Conservation (phyloP, 2,113 vertebrate genomes). For the Miniopterus natalensis region DNA sequence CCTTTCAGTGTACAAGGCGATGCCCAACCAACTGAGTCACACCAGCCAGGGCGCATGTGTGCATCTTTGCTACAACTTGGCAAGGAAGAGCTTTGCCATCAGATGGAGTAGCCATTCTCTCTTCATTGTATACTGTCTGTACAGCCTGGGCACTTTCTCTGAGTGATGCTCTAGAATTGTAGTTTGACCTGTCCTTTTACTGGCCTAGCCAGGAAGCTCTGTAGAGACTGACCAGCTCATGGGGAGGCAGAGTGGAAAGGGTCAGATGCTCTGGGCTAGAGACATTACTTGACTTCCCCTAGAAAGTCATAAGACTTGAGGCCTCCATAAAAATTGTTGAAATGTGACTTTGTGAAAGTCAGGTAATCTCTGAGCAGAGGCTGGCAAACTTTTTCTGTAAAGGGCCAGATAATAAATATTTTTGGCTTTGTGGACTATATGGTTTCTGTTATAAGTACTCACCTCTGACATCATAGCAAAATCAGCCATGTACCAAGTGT, state of each 20-base stretch:
- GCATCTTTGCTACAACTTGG: not conserved
- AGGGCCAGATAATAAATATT: not conserved
- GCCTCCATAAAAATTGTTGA: not conserved
- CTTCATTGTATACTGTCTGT: not conserved
- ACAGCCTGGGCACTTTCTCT: not conserved
- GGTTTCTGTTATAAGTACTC: not conserved
- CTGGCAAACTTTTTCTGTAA: not conserved
- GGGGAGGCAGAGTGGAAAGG: not conserved
- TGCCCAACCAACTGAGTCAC: not conserved
- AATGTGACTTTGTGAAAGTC: slow-evolving; percentile 14
- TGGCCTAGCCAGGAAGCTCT: not conserved
- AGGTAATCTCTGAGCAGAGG: not conserved
- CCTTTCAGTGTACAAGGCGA: not conserved
- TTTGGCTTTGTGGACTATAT: not conserved
- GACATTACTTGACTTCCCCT: not conserved
- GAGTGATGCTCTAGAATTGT: not conserved
- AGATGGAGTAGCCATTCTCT: not conserved
- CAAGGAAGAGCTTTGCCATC: not conserved
- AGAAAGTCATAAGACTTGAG: not conserved
- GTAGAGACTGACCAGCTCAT: not conserved
- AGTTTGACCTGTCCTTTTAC: not conserved
- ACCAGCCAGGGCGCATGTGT: not conserved
- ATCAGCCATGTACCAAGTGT: not conserved
- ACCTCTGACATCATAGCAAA: not conserved
- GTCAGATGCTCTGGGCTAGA: not conserved